Evolutionary conservation across 2,888 invertebrate genomes (phyloP), one percentile per base, ranked within the genome.

Genomic region (Ophion obscuratus): DNA sequence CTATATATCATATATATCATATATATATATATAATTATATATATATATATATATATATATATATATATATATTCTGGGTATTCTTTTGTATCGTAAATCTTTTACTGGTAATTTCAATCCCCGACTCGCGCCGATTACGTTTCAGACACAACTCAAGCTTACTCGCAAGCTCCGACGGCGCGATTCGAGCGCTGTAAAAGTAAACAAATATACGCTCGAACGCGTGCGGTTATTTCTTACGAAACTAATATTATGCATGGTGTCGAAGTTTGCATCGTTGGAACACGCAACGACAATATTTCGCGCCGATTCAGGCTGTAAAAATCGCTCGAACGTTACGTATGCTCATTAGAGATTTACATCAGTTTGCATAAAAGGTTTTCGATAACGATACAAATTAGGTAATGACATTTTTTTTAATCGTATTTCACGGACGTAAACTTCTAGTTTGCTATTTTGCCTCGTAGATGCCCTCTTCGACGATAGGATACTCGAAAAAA

Each of bases 11-110:
- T n/a, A n/a, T n/a, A n/a, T n/a, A n/a, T n/a, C n/a, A n/a, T 75
- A 80, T 80, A 87, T 85, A 85, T 87, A 86, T 90, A 87, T 84
- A 86, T 80, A 84, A n/a, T n/a, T n/a, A n/a, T n/a, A n/a, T n/a
- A n/a, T n/a, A n/a, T n/a, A n/a, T n/a, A n/a, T n/a, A n/a, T n/a
- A n/a, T n/a, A n/a, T n/a, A n/a, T n/a, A n/a, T 75, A 80, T 80
- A 87, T 85, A 85, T 87, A 86, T 90, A 87, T 84, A 86, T 80
- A 84, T 88, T 76, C 87, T 88, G 11, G 11, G 85, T 84, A 80
- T 87, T 73, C 66, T 36, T 47, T 47, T 67, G 53, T 76, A 59
- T 57, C 64, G 73, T 74, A 59, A 76, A 44, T 75, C 0, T 27
- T 71, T 36, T 36, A 57, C 75, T 81, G 44, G 17, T 27, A 74